phyloP scores from a whole-genome alignment of 2,113 vertebrate genomes.

The Pachypanchax playfairii region DNA sequence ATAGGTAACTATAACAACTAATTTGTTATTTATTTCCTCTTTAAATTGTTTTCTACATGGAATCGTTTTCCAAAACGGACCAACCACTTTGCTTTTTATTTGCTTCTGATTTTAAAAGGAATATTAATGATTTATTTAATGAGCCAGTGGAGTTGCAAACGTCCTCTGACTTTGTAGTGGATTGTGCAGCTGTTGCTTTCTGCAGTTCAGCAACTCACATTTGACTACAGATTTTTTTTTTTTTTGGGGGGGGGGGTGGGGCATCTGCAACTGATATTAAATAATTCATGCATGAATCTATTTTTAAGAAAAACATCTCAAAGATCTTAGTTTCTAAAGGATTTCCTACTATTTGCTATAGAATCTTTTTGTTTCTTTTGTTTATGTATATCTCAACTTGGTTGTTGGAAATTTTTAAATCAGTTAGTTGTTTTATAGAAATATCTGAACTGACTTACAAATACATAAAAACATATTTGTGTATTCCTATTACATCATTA shows the following conservation, averaged over 20 bases:
- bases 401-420: not conserved
- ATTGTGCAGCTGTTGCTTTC: not conserved
- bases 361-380: not conserved
- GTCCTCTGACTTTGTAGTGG: not conserved
- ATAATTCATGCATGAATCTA: not conserved
- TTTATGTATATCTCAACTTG: not conserved
- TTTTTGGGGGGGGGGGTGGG: not conserved
- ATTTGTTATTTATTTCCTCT: not conserved
- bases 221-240: not conserved
- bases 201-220: not conserved
- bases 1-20: too few relatives aligned
- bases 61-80: not conserved
- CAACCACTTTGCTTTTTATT: not conserved
- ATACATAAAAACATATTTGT: too few relatives aligned
- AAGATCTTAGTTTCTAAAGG: not conserved
- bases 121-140: not conserved
- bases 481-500: too few relatives aligned
- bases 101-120: not conserved
- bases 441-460: too few relatives aligned
- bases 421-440: not conserved
- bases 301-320: not conserved
- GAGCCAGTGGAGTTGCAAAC: not conserved
- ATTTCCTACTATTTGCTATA: not conserved
- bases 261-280: not conserved
- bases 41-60: not conserved